Conservation (phyloP, 1,140 invertebrate genomes). For the Drosophila tristis region DNA sequence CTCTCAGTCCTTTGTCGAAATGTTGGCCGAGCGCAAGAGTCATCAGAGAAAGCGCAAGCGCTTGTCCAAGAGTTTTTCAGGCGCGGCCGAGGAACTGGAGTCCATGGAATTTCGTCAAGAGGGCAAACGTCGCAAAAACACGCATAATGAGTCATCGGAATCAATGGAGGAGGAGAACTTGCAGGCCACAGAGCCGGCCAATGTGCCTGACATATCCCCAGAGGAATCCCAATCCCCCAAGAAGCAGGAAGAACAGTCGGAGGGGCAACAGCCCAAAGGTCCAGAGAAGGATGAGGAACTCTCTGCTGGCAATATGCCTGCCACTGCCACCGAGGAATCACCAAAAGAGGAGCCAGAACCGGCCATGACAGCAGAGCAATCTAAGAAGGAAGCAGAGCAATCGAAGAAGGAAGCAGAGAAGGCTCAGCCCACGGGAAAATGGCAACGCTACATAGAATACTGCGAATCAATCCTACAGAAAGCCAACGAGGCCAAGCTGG, state of each 20-base stretch:
- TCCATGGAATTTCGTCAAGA: constrained; percentile 13
- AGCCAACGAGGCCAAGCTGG: constrained; percentile 51
- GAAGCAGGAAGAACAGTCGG: not conserved
- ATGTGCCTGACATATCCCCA: not conserved
- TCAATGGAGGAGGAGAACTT: not conserved
- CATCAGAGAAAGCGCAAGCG: constrained; percentile 50
- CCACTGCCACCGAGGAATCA: too few relatives aligned
- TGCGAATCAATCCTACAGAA: constrained; percentile 46
- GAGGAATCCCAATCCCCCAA: not conserved
- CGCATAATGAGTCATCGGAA: not conserved
- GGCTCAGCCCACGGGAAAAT: not conserved
- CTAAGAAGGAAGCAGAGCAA: not conserved
- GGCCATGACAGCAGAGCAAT: too few relatives aligned
- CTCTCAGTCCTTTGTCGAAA: constrained; percentile 74
- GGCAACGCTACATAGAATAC: constrained; percentile 47
- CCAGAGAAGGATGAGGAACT: not conserved
- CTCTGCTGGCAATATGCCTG: too few relatives aligned
- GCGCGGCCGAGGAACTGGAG: constrained; percentile 35
- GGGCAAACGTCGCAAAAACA: constrained; percentile 27
- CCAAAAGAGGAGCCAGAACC: not conserved
- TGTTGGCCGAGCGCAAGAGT: constrained; percentile 38
- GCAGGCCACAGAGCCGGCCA: too few relatives aligned
- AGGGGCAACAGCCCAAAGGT: not conserved
- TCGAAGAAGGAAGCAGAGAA: not conserved
- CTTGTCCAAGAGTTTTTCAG: constrained; percentile 73